Evolutionary conservation across 2,888 invertebrate species (phyloP), one percentile per base, ranked within the genome.

Genomic region (Steinernema scapterisci): DNA sequence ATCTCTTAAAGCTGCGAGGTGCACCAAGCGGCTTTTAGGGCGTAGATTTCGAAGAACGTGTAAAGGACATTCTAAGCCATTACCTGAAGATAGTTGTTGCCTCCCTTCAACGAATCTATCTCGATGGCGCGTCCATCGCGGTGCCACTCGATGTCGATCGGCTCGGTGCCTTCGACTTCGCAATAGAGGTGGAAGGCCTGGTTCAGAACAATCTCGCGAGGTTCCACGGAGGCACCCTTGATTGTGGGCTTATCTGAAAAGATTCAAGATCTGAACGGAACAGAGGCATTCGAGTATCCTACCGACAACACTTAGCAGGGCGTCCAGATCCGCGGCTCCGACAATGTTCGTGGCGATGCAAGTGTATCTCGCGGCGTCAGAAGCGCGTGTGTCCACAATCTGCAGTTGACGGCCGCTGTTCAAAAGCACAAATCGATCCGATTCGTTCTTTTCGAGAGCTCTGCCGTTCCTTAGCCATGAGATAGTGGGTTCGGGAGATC

Each of bases 401-500:
- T 85, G 84, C 27, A 87, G 75, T 76, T 84, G 84, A 44, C 79
- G 74, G 19, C 85, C 87, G 9, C 75, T 79, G 54, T 81, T 79
- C 25, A 85, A 75, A 23, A 84, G 73, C 0, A 82, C 78, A 70
- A 81, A 76, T 16, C 83, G 73, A 2, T 76, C 76, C 13, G 80
- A 77, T 0, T 23, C 38, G 1, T 19, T 9, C 19, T 74, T 70
- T 7, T 38, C 73, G 7, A 70, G 52, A 0, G 82, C 72, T 13
- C 74, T 72, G 7, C 85, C 85, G 63, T 86, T 84, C 70, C 81
- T 78, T 23, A 86, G 79, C 89, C 89, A 89, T 13, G 86, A 82
- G 79, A 89, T 89, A 21, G 82, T 81, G 0, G 89, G 89, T 16
- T 80, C 76, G 0, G 89, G 89, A 52, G 87, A 85, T 11, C 89